Base-by-base conservation (phyloP, 2,888 invertebrate species). In the Aphrophora alni region DNA sequence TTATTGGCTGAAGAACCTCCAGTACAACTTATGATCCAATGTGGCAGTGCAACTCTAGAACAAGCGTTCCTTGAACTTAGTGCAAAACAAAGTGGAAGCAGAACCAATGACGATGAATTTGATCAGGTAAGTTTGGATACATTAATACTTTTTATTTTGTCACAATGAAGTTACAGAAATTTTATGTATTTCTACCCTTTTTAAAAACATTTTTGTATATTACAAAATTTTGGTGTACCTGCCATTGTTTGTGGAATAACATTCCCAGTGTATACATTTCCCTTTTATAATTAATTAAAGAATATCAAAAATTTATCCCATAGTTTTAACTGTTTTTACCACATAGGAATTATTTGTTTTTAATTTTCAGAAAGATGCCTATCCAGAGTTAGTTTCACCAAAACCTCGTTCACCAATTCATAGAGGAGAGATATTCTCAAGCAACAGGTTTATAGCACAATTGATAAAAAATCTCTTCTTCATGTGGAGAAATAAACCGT, bases 31-130 rank as follows among this genome's bases (percentile, higher is more conserved):
- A 86, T 90, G 80, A 83, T 84, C 14, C 51, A 83, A 1, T 86
- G 87, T 82, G 85, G 86, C n/a, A 86, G 87, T 82, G 78, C 84
- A 25, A 86, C 88, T 44, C 84, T 91, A 70, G 90, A 91, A 84
- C 89, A 89, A 79, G 90, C 90, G 0, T 91, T 91, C 83, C 87
- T 90, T 8, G 88, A 89, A 82, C 86, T 91, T 17, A 90, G 90
- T 26, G 84, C 85, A 68, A 84, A 84, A 71, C 85, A 85, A 76
- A 80, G 83, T 21, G 81, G 75, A 38, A 76, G 84, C 27, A 82
- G 51, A 51, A 82, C 77, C 24, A 80, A 81, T 38, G 84, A 84
- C 26, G 82, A 83, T 21, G 82, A 84, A 17, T 80, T 79, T 12
- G 74, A 81, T 51, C 38, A 80, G 76, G 75, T 76, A 77, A 38